phyloP scores from a whole-genome alignment of 1,140 invertebrate species.

The Rhopalosiphum padi region DNA sequence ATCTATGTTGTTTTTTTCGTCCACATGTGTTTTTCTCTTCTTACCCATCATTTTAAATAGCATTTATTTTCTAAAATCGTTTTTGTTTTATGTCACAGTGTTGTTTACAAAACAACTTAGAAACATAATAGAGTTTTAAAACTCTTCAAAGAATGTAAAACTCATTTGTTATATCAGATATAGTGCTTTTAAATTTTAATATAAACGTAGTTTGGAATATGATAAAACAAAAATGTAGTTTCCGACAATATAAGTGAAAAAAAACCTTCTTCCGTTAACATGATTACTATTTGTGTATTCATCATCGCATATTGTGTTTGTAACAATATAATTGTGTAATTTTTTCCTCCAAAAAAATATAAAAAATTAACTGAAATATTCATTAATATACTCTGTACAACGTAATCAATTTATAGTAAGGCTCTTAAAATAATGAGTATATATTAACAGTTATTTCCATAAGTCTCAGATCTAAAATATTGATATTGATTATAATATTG shows the following conservation, averaged over 20 bases:
- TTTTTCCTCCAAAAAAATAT: neutral
- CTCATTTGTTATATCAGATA: neutral
- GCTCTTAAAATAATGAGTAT: neutral
- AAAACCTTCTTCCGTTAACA: neutral
- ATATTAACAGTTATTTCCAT: neutral
- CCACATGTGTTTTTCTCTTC: neutral
- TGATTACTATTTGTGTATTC: neutral
- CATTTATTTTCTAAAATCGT: neutral
- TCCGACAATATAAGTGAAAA: neutral
- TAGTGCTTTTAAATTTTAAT: neutral
- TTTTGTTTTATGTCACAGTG: neutral
- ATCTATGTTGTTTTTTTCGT: constrained; percentile 17
- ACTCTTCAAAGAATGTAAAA: neutral
- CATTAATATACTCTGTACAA: neutral
- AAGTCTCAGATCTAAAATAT: neutral
- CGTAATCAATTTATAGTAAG: neutral
- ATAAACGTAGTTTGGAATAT: no score
- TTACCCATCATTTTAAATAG: neutral
- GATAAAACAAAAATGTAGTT: neutral
- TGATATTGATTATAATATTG: neutral
- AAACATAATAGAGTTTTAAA: neutral
- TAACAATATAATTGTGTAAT: neutral
- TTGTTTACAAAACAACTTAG: neutral
- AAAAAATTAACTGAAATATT: neutral
- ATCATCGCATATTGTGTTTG: neutral